Evolutionary conservation across 2,113 vertebrate species (phyloP), one percentile per base, ranked within the genome.

Genomic region (Ia io): DNA sequence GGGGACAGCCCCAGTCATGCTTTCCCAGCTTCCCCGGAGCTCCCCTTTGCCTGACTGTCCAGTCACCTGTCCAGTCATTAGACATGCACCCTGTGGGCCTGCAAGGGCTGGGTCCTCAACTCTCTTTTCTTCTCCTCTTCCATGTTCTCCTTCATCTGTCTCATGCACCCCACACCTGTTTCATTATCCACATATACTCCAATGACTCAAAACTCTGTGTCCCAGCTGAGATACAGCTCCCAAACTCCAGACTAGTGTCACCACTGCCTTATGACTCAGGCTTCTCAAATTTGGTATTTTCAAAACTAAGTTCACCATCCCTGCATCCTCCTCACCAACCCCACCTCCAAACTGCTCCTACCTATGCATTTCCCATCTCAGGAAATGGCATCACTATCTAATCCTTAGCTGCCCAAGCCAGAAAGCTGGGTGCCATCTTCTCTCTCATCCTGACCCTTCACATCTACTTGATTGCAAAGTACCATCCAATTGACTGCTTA

Each of bases 91-190:
- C 11, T 70, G n/a, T 23, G 9, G 42, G 47, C 23, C 47, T 18
- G 5, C 20, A 20, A 59, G 10, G 32, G 5, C 35, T 32, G 10
- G 12, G 9, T 14, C 25, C 32, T 6, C 1, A 0, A 22, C 18
- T 16, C 12, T 91, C 42, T 49, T 51, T 32, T 14, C 59, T 73
- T 28, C 69, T 37, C 4, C 37, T 71, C 32, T 44, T n/a, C 9
- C 22, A 20, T 30, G 4, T 40, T 61, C 9, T 11, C 59, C 20
- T 47, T 76, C 10, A 13, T 16, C 32, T 14, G 22, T n/a, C 5
- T 32, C 10, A 63, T 23, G 69, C 3, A 28, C 16, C 47, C 6
- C 40, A 23, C 2, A 22, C n/a, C 22, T 84, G 40, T 61, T 70
- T 44, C 9, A 30, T 44, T 42, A 63, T 35, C 56, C 40, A 47